Evolutionary conservation across 2,888 invertebrate species (phyloP).

Genomic region (Lobophora halterata): DNA sequence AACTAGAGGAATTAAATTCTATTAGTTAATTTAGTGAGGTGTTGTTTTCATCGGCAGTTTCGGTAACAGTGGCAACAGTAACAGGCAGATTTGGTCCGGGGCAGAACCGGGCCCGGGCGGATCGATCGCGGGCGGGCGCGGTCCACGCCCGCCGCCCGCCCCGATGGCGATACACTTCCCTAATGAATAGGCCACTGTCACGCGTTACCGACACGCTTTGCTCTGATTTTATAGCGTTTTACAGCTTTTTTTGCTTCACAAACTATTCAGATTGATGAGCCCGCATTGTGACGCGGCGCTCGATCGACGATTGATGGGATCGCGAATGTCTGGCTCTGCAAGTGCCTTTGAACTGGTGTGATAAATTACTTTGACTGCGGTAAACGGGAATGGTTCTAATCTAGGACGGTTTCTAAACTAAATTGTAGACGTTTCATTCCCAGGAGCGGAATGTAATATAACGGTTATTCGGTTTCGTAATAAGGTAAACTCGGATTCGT

Average conservation of each 20-base stretch:
- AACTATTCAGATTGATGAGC: slow-evolving; percentile 11
- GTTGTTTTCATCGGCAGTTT: slow-evolving; percentile 21
- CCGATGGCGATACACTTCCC: slow-evolving; percentile 23
- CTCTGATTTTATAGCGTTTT: slow-evolving; percentile 23
- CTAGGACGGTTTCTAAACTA: slow-evolving; percentile 7
- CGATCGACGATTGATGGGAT: slow-evolving; percentile 25
- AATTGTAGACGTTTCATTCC: slow-evolving; percentile 4
- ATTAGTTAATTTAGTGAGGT: slow-evolving; percentile 27
- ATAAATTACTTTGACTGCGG: slow-evolving; percentile 18
- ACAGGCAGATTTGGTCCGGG: slow-evolving; percentile 12
- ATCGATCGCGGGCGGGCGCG: slow-evolving; percentile 28
- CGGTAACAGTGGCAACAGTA: slow-evolving; percentile 4
- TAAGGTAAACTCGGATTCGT: slow-evolving; percentile 3
- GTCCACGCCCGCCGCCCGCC: slow-evolving; percentile 27
- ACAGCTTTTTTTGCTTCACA: slow-evolving; percentile 12
- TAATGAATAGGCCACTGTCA: slow-evolving; percentile 30
- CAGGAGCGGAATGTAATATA: no score
- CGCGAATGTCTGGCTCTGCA: slow-evolving; percentile 16
- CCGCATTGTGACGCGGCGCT: slow-evolving; percentile 20
- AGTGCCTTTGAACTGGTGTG: slow-evolving; percentile 25
- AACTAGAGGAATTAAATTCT: slow-evolving; percentile 17
- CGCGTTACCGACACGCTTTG: slow-evolving; percentile 25
- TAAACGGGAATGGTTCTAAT: background rate
- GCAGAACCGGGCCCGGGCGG: slow-evolving; percentile 15
- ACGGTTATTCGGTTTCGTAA: background rate